phyloP scores from a whole-genome alignment of 2,888 invertebrate species.

The Pharmacophagus antenor region DNA sequence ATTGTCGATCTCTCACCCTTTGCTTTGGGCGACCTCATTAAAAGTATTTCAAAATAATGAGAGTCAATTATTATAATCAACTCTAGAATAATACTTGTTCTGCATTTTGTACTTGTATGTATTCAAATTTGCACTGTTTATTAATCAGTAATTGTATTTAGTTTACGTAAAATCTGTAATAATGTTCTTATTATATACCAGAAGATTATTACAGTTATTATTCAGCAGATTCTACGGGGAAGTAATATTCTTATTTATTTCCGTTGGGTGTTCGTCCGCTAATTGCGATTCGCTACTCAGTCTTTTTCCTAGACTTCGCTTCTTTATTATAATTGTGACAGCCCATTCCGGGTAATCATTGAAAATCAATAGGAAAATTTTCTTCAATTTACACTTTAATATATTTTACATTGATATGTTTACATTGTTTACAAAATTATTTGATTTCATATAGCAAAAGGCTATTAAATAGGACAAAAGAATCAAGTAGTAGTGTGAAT shows the following conservation, averaged over 20 bases:
- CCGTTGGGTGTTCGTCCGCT: constrained; percentile 74
- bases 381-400: constrained; percentile 33
- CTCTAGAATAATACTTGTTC: constrained; percentile 21
- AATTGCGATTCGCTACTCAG: constrained; percentile 71
- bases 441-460: too few species aligned
- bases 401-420: too few species aligned
- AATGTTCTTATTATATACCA: background rate
- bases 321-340: constrained; percentile 34
- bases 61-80: constrained; percentile 28
- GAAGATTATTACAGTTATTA: constrained; percentile 64
- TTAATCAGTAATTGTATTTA: background rate
- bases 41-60: constrained; percentile 31
- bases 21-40: constrained; percentile 28
- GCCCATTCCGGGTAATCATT: constrained; percentile 39
- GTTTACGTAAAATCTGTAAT: background rate
- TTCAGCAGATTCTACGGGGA: constrained; percentile 51
- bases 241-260: constrained; percentile 77
- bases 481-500: too few species aligned
- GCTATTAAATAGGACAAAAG: too few species aligned
- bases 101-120: constrained; percentile 33
- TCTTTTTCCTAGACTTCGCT: constrained; percentile 70
- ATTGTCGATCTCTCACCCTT: too few species aligned
- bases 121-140: too few species aligned
- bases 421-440: too few species aligned
- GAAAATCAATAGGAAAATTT: constrained; percentile 34